Evolutionary conservation across 2,888 invertebrate genomes (phyloP), one percentile per base, ranked within the genome.

Genomic region (Drosophila emarginata): DNA sequence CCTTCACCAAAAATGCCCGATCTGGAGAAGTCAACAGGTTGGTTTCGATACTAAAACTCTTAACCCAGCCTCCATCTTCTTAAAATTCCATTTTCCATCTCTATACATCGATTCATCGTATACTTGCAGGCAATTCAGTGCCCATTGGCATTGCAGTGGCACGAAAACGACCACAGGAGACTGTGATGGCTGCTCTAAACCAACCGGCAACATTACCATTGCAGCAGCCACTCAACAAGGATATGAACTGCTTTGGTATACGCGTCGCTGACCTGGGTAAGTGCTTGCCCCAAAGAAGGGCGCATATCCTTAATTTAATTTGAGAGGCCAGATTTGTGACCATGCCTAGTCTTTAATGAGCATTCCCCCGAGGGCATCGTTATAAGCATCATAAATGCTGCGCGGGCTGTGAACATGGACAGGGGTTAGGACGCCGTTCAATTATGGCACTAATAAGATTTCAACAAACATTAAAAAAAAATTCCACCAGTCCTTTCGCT

Each of bases 121-220:
- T 40, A 6, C 32, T 18, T 50, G 0, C 12, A 91, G 91, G 90
- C 92, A 93, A 93, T 88, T 93, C 93, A 56, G 96, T 96, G 91
- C 96, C 96, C 79, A 95, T 97, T 79, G 96, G 96, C 67, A 96
- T 97, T 80, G 96, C 96, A 36, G 96, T 96, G 74, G 96, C 96
- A 57, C 93, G 96, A 77, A 96, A 96, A 90, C 93, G 96, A 87
- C 86, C 90, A 15, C 90, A 89, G 76, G 91, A 91, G 68, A 72
- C 83, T 50, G 37, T 62, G 23, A 67, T 61, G 65, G 65, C 59
- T 12, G 53, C 76, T 64, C 57, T 90, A 37, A 82, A 80, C 70
- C 82, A 82, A 67, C 78, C 89, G 63, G 64, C 87, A 52, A 65
- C 89, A 57, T 69, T 89, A 78, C 89, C 90, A 4, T 65, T 90